Base-by-base conservation (phyloP, 2,113 vertebrate genomes). In the Egretta garzetta region DNA sequence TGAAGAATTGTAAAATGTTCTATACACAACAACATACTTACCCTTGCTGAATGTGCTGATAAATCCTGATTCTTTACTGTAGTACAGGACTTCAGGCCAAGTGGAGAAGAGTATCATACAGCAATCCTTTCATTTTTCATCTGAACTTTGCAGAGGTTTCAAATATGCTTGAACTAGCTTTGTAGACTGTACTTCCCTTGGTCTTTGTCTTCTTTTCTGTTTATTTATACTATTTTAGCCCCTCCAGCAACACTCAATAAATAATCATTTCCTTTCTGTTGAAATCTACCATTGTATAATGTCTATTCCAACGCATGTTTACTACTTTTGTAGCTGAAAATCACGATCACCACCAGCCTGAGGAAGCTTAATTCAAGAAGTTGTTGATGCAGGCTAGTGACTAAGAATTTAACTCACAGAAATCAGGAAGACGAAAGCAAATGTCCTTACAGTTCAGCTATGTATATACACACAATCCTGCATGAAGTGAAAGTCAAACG, bases 191-290 rank as follows among this genome's bases (percentile, higher is more conserved):
- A 72, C 37, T 96, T 96, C 87, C 73, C 53, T 47, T 52, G 45
- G 52, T 64, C 89, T 95, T 93, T 93, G 87, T 94, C 74, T 96
- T 86, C 76, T 66, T 24, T 92, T 77, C 32, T 95, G 72, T 96
- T 95, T 96, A 64, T 93, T 94, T 90, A 75, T 52, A 70, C 71
- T 88, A 76, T 73, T 96, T 92, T 68, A 85, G 62, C 41, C 45
- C 62, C 58, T 77, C 28, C 74, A 96, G 93, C 60, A 93, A 77
- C 80, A 83, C 20, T 81, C 53, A 71, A 52, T 84, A 96, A 96
- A 96, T 84, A 96, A 87, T 68, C 0, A 84, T 72, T 92, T 94
- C 70, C 80, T 91, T 91, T 97, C 75, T 93, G 39, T 75, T 91
- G 67, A 85, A 80, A 75, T 20, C 66, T 89, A 50, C 86, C 62